A percentile compares a stretch with the other conserved stretches of the same genome.
Conservation (phyloP, 2,797 vertebrate genomes). For the Coregonus ussuriensis region DNA sequence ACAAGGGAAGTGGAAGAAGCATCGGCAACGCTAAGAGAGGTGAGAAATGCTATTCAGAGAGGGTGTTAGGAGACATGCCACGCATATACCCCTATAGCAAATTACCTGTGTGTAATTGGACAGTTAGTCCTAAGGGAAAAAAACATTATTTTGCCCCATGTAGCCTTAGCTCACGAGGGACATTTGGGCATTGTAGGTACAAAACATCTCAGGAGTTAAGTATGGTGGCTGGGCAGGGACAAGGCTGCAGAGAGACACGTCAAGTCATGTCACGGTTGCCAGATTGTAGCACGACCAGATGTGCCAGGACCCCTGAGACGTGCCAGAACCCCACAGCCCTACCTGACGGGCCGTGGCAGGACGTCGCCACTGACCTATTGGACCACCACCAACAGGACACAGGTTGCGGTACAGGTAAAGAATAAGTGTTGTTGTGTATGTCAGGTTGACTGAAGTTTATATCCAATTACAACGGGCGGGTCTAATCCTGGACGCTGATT, state of each 20-base stretch:
- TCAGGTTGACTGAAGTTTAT: too few species aligned
- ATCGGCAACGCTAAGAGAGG: neutral
- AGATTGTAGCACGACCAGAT: slow-evolving; percentile 6
- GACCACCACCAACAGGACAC: too few species aligned
- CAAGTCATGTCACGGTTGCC: slow-evolving; percentile 18
- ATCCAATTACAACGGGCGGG: neutral
- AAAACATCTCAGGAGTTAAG: slow-evolving; percentile 5
- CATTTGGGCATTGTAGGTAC: slow-evolving; percentile 14
- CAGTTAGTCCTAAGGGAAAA: slow-evolving; percentile 10
- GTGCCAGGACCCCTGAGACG: slow-evolving; percentile 10
- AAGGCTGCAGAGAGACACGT: slow-evolving; percentile 11
- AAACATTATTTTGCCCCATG: slow-evolving; percentile 5
- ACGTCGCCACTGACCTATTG: slow-evolving; percentile 9
- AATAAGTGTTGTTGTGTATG: too few species aligned
- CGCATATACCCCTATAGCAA: neutral
- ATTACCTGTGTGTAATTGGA: slow-evolving; percentile 12
- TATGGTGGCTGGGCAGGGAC: slow-evolving; percentile 15
- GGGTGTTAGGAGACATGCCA: slow-evolving; percentile 11
- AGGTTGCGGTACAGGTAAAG: too few species aligned
- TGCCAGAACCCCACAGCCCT: slow-evolving; percentile 4
- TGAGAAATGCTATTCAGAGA: slow-evolving; percentile 8
- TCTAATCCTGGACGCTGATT: too few species aligned
- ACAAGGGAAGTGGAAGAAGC: too few species aligned
- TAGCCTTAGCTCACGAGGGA: slow-evolving; percentile 2
- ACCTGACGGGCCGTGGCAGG: slow-evolving; percentile 20